Evolutionary conservation across 2,797 vertebrate species (phyloP).

Genomic region (Hyperoplus immaculatus): DNA sequence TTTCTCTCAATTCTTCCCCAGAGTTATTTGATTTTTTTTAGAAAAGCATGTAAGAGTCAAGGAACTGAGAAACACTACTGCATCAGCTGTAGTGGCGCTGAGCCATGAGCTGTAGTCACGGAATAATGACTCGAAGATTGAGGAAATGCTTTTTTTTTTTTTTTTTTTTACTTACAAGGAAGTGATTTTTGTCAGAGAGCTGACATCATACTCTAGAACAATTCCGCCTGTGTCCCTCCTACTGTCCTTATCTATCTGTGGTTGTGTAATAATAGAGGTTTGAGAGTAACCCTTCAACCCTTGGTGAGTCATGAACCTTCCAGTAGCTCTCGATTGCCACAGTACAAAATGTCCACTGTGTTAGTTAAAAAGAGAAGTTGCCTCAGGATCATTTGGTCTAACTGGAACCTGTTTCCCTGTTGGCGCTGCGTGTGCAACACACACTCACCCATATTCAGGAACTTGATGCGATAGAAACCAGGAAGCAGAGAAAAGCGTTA

Average conservation of each 20-base stretch:
- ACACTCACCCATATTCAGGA: constrained; percentile 21
- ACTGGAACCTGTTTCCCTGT: neutral
- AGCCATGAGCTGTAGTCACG: constrained; percentile 29
- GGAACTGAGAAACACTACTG: neutral
- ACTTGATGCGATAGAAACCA: constrained; percentile 44
- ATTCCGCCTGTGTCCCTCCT: neutral
- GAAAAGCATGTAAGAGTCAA: neutral
- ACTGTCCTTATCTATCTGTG: neutral
- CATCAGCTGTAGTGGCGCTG: neutral
- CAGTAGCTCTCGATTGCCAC: neutral
- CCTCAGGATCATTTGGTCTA: neutral
- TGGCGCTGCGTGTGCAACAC: neutral
- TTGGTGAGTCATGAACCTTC: neutral
- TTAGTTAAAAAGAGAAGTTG: constrained; percentile 42
- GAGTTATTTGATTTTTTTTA: neutral
- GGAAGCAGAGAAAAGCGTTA: constrained; percentile 18
- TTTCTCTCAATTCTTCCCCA: neutral
- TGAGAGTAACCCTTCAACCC: neutral
- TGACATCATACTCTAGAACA: constrained; percentile 13
- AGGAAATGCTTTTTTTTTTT: constrained; percentile 23
- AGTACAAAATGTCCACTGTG: neutral
- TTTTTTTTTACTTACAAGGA: constrained; percentile 2
- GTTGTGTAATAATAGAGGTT: constrained; percentile 6
- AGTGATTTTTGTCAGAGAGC: constrained; percentile 4
- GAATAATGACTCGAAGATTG: neutral